Evolutionary conservation across 2,888 invertebrate genomes (phyloP), one percentile per base, ranked within the genome.

Genomic region (Mechanitis messenoides): DNA sequence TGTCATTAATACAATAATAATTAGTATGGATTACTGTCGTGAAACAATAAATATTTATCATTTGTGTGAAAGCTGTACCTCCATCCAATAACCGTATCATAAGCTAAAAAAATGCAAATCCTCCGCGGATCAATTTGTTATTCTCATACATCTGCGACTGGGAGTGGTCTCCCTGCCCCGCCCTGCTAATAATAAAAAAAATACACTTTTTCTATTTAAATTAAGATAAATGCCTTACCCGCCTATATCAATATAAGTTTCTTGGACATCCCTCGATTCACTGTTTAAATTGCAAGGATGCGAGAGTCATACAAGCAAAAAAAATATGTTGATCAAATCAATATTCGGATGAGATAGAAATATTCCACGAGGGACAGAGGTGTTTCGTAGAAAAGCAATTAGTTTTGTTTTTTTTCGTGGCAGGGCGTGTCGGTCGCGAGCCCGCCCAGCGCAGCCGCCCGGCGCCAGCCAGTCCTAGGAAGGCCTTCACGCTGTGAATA

Each of bases 351-450:
- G 55, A 45, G 55, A 61, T 60, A 61, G 55, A 61, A 59, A 62
- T 55, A 58, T 62, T 59, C 31, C 60, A 56, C 46, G 57, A 61
- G 59, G 42, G 55, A 58, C 50, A 57, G 59, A 61, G 56, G 62
- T 63, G 57, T 60, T 67, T 66, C 67, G 59, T 62, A 60, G 64
- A 64, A 62, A 62, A 58, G 54, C 60, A 64, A 66, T 66, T 62
- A 60, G 55, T 62, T 61, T 61, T 61, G 60, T 60, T 58, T 67
- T 67, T 66, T 68, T 68, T 72, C 62, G 69, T 70, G 62, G 68
- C 69, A 67, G 83, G 87, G 87, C 88, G 87, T 87, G 86, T 81
- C 86, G 62, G 45, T 46, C 9, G 28, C 66, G 69, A 74, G 74
- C 76, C 87, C 87, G 86, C 87, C 87, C 86, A 83, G 77, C 74